These are phyloP conservation scores for Sitta europaea DNA, from an alignment of 2,113 vertebrate genomes.

Conservation along the genomic window DNA sequence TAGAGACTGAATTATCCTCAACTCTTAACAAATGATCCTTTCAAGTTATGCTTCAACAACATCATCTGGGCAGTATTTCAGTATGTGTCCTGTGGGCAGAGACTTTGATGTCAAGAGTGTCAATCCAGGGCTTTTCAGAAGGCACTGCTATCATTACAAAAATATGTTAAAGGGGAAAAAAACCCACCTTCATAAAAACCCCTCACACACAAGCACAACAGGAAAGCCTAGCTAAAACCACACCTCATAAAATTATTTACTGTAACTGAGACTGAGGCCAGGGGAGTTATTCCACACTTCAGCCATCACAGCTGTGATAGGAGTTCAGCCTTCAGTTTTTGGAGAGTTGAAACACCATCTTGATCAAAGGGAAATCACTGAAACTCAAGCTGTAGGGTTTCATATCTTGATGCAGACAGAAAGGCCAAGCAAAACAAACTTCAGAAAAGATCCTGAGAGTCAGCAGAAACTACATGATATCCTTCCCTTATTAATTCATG, in stretches of 20 bases:
- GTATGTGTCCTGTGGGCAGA: background rate
- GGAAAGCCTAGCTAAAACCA: background rate
- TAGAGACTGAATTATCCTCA: background rate
- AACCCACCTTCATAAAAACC: background rate
- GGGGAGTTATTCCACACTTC: background rate
- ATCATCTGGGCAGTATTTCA: background rate
- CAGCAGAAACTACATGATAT: constrained; percentile 15
- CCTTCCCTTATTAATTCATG: constrained; percentile 14
- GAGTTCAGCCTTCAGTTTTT: background rate
- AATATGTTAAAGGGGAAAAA: background rate
- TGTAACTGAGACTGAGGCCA: background rate
- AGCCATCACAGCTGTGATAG: background rate
- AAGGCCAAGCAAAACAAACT: constrained; percentile 49
- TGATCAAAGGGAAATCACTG: background rate
- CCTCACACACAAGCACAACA: background rate
- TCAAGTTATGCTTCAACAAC: background rate
- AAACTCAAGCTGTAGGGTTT: constrained; percentile 3
- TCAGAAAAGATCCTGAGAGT: background rate
- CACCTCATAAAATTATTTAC: background rate
- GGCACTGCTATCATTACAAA: background rate
- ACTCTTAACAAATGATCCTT: background rate
- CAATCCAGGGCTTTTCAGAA: background rate
- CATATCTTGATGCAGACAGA: background rate
- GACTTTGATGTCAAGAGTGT: background rate
- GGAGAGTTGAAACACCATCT: background rate